Conservation (phyloP, 2,797 vertebrate species). For the Schizopygopsis pylzovi region DNA sequence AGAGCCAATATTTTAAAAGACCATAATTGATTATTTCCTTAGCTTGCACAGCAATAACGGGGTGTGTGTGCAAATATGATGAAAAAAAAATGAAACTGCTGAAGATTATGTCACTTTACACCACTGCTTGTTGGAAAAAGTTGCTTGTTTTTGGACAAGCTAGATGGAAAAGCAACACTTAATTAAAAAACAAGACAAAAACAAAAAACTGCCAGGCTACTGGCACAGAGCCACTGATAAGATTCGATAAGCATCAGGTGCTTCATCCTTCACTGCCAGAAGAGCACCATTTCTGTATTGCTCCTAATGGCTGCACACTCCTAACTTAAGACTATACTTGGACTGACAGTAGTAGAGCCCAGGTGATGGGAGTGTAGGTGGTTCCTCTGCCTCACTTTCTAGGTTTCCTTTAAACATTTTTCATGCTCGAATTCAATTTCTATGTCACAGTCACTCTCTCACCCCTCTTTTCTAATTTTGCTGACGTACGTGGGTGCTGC, state of each 20-base stretch:
- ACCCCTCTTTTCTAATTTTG: constrained; percentile 32
- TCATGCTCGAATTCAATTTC: constrained; percentile 13
- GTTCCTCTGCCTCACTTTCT: constrained; percentile 26
- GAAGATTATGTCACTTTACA: not conserved
- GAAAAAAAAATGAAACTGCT: not conserved
- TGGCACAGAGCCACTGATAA: not conserved
- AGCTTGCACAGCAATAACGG: not conserved
- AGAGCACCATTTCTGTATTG: not conserved
- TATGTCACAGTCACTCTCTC: constrained; percentile 30
- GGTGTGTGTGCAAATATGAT: not conserved
- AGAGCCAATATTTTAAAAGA: not conserved
- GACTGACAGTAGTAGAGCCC: not conserved
- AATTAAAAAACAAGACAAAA: not conserved
- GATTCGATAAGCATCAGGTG: constrained; percentile 1
- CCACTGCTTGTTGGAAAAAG: not conserved
- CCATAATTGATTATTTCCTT: not conserved
- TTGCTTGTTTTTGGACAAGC: not conserved
- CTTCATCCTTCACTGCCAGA: constrained; percentile 6
- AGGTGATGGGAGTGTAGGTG: constrained; percentile 15
- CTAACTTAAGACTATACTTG: not conserved
- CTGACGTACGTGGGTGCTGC: constrained; percentile 49
- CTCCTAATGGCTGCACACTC: not conserved
- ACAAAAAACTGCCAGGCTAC: not conserved
- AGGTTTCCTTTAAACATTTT: constrained; percentile 32
- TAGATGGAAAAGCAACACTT: not conserved